Conservation (phyloP, 1,140 invertebrate genomes). For the Bombyx mandarina region DNA sequence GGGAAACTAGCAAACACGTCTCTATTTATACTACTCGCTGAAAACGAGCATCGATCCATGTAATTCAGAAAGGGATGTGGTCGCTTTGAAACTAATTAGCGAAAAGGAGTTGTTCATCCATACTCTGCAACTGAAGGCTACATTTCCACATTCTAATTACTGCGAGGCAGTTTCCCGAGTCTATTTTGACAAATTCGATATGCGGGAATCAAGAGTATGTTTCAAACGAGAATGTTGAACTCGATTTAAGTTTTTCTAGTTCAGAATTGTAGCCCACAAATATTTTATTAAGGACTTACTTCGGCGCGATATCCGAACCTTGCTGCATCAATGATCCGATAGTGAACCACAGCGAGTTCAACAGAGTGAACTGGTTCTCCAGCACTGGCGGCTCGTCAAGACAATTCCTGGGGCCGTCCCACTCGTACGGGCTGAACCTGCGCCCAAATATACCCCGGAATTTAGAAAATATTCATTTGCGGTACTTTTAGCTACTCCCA, state of each 20-base stretch:
- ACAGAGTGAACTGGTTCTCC: conserved; percentile 90
- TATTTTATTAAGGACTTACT: conserved; percentile 69
- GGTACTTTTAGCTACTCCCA: background rate
- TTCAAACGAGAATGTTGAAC: conserved; percentile 3
- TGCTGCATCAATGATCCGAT: conserved; percentile 93
- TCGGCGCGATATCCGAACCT: conserved; percentile 90
- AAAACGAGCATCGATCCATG: conserved; percentile 48
- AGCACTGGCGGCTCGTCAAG: conserved; percentile 82
- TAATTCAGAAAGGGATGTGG: conserved; percentile 63
- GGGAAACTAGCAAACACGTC: conserved; percentile 43
- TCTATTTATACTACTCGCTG: conserved; percentile 48
- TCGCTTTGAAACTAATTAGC: conserved; percentile 64
- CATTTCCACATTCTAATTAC: conserved; percentile 29
- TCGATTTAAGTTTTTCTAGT: background rate
- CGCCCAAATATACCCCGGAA: conserved; percentile 55
- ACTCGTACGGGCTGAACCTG: conserved; percentile 92
- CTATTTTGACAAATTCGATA: no score
- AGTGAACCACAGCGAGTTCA: conserved; percentile 92
- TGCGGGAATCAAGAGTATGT: no score
- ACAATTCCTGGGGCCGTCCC: conserved; percentile 88
- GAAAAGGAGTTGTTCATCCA: conserved; percentile 37
- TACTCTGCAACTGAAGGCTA: conserved; percentile 36
- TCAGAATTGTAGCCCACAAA: conserved; percentile 34
- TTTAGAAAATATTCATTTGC: conserved; percentile 12
- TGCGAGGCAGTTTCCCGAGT: background rate